Conservation (phyloP, 2,113 vertebrate genomes). For the Progne subis region DNA sequence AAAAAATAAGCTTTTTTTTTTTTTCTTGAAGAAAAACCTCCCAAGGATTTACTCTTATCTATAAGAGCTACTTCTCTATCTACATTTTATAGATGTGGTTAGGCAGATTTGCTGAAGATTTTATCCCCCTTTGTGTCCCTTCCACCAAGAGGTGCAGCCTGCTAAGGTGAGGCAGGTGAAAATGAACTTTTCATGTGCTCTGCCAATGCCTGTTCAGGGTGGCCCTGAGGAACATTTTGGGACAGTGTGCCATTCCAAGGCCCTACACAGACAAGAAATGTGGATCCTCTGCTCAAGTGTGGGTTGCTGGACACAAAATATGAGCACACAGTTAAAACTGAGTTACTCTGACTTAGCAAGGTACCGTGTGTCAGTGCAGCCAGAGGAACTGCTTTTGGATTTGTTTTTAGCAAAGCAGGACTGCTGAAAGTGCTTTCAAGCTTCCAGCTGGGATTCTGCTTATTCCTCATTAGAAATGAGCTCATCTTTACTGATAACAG, state of each 20-base stretch:
- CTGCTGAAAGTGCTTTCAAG: neutral
- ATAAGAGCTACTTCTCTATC: conserved; percentile 50
- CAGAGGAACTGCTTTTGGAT: neutral
- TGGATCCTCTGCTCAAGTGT: neutral
- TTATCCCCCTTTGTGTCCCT: neutral
- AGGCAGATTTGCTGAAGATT: conserved; percentile 24
- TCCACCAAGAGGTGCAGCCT: neutral
- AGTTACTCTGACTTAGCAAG: neutral
- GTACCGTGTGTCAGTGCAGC: neutral
- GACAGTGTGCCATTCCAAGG: neutral
- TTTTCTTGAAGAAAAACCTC: conserved; percentile 33
- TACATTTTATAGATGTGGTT: conserved; percentile 38
- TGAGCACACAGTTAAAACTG: neutral
- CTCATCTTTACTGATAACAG: neutral
- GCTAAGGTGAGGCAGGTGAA: neutral
- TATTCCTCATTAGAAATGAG: neutral
- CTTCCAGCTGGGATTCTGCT: neutral
- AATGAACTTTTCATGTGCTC: neutral
- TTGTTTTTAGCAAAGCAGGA: neutral
- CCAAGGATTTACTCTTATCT: conserved; percentile 69
- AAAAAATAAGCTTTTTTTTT: neutral
- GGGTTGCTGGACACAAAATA: neutral
- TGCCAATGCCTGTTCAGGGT: neutral
- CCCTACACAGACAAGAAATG: neutral
- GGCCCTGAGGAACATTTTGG: neutral